Evolutionary conservation across 2,113 vertebrate species (phyloP).

Genomic region (Pardalotus punctatus): DNA sequence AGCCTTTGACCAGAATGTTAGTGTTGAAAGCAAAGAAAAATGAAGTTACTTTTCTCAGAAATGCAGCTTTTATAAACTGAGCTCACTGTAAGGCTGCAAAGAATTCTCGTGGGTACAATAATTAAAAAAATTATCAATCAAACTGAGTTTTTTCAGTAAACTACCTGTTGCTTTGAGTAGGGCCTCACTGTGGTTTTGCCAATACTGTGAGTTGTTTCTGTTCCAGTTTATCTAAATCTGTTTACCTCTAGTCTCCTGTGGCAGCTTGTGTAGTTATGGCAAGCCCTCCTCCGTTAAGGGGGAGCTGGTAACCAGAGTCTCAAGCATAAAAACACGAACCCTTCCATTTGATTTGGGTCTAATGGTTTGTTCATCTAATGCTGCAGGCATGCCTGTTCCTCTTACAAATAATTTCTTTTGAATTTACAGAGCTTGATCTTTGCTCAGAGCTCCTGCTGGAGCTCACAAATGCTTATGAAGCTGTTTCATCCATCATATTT

Average conservation of each 20-base stretch:
- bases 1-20: background rate
- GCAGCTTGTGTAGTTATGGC: background rate
- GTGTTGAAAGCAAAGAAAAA: background rate
- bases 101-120: background rate
- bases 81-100: background rate
- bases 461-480: background rate
- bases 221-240: background rate
- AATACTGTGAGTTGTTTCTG: background rate
- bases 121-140: background rate
- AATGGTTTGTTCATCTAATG: background rate
- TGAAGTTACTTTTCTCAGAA: background rate
- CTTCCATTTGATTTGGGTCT: background rate
- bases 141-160: background rate
- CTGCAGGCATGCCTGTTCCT: background rate
- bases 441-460: background rate
- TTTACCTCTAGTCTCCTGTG: background rate
- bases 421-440: background rate
- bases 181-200: background rate
- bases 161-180: background rate
- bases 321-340: background rate
- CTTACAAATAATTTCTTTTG: background rate
- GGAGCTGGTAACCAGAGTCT: background rate
- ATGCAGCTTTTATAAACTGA: accelerated
- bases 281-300: background rate
- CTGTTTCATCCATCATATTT: background rate